Evolutionary conservation across 1,140 invertebrate genomes (phyloP).

Genomic region (Megalopta genalis): DNA sequence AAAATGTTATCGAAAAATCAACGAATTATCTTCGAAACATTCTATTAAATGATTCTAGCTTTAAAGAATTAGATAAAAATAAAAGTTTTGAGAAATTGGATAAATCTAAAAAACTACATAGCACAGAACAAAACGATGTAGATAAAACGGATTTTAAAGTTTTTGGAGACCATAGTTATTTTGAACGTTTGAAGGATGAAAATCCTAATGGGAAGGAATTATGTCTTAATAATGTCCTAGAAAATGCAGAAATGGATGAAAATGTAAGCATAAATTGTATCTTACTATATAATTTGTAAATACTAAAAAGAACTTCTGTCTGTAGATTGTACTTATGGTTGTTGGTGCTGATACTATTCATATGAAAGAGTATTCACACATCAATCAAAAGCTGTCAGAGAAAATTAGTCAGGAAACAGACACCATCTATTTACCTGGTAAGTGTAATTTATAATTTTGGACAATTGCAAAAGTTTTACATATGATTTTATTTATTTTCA

Average conservation of each 20-base stretch:
- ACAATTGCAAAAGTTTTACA: conserved; percentile 3
- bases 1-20: conserved; percentile 72
- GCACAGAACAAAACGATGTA: conserved; percentile 32
- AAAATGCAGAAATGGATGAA: conserved; percentile 67
- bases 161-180: conserved; percentile 77
- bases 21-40: conserved; percentile 75
- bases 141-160: conserved; percentile 63
- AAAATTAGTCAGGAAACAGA: conserved; percentile 46
- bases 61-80: conserved; percentile 69
- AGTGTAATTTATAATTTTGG: conserved; percentile 2
- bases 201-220: conserved; percentile 49
- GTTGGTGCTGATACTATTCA: conserved; percentile 75
- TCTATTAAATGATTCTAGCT: conserved; percentile 69
- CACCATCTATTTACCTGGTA: conserved; percentile 42
- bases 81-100: conserved; percentile 55
- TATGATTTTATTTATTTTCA: conserved; percentile 22
- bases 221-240: conserved; percentile 59
- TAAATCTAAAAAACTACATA: conserved; percentile 54
- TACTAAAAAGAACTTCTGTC: conserved; percentile 56
- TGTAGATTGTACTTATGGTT: conserved; percentile 79
- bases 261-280: conserved; percentile 67
- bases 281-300: not conserved
- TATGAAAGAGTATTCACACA: conserved; percentile 73
- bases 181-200: conserved; percentile 68
- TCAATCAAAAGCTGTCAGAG: conserved; percentile 64